Percentiles rank a stretch among this genome's conserved stretches.
Evolutionary conservation across 2,888 invertebrate genomes (phyloP).

Genomic region (Epinotia demarniana): DNA sequence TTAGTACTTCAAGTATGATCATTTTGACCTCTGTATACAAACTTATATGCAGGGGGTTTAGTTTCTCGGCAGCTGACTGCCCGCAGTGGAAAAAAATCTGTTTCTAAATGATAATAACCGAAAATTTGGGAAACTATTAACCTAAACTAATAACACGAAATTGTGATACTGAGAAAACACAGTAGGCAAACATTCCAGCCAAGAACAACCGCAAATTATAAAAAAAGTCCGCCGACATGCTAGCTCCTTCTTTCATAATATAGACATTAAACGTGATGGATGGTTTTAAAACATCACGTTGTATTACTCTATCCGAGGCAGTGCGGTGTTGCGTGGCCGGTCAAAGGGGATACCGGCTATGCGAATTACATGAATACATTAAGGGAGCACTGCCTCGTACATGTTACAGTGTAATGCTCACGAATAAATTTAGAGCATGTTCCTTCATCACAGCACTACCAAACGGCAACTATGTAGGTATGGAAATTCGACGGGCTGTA

Average conservation of each 20-base stretch:
- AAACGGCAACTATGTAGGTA: constrained; percentile 74
- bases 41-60: no score
- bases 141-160: constrained; percentile 43
- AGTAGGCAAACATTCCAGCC: constrained; percentile 51
- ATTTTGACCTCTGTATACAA: no score
- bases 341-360: constrained; percentile 84
- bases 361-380: constrained; percentile 85
- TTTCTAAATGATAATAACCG: neutral
- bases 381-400: constrained; percentile 79
- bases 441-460: constrained; percentile 74
- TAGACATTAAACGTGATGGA: constrained; percentile 83
- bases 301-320: constrained; percentile 81
- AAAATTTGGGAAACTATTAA: constrained; percentile 49
- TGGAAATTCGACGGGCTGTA: constrained; percentile 65
- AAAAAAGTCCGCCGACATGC: constrained; percentile 65
- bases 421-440: constrained; percentile 82
- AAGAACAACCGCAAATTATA: constrained; percentile 59
- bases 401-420: constrained; percentile 82
- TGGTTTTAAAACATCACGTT: constrained; percentile 84
- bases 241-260: constrained; percentile 76
- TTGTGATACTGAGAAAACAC: constrained; percentile 27
- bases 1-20: no score
- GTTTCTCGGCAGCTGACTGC: no score
- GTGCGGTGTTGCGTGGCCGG: constrained; percentile 83
- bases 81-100: neutral